Conservation (phyloP, 2,888 invertebrate genomes). For the Choreutis nemorana region DNA sequence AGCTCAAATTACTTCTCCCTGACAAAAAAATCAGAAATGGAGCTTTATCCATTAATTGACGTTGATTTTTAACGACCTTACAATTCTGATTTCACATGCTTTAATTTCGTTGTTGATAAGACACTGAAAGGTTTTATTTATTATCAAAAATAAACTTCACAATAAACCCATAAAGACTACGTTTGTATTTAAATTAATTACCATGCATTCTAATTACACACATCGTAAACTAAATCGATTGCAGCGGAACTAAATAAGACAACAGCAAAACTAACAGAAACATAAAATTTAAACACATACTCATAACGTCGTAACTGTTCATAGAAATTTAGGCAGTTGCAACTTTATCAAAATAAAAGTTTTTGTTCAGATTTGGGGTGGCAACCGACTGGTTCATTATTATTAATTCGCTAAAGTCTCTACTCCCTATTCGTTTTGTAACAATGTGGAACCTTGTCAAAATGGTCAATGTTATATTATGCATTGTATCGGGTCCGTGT, state of each 20-base stretch:
- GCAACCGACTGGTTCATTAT: slow-evolving; percentile 44
- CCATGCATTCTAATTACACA: slow-evolving; percentile 31
- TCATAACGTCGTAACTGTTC: slow-evolving; percentile 37
- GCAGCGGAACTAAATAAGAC: slow-evolving; percentile 35
- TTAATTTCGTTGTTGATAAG: too few relatives aligned
- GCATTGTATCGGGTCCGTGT: slow-evolving; percentile 46
- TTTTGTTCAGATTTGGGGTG: slow-evolving; percentile 39
- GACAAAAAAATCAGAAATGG: slow-evolving; percentile 31
- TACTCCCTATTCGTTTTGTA: slow-evolving; percentile 39
- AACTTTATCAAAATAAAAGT: slow-evolving; percentile 50
- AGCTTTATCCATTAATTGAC: slow-evolving; percentile 38
- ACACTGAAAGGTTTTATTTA: too few relatives aligned
- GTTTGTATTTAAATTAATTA: neutral
- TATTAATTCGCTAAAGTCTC: slow-evolving; percentile 54
- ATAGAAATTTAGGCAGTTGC: slow-evolving; percentile 30
- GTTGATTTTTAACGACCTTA: slow-evolving; percentile 19
- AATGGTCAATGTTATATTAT: slow-evolving; percentile 27
- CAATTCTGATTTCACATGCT: too few relatives aligned
- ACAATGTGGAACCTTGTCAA: slow-evolving; percentile 39
- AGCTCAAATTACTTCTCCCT: slow-evolving; percentile 36
- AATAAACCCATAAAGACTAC: neutral
- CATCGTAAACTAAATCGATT: slow-evolving; percentile 51
- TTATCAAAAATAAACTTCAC: neutral
- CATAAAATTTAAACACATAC: slow-evolving; percentile 20
- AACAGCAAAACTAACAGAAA: slow-evolving; percentile 27